A percentile compares a stretch with the other conserved stretches of the same genome.
Conservation (phyloP, 2,888 invertebrate species). For the Clitarchus hookeri region DNA sequence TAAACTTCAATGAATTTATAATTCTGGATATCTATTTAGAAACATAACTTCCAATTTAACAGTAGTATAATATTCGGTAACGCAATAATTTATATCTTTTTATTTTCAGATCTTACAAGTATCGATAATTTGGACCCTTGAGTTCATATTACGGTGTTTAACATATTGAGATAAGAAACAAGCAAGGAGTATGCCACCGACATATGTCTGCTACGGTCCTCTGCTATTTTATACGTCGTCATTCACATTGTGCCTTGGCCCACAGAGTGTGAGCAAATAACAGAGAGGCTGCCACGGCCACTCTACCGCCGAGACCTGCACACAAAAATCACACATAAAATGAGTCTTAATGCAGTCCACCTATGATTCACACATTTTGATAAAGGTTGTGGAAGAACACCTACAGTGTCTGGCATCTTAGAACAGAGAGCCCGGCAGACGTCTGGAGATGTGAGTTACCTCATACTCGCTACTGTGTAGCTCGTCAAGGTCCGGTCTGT, state of each 20-base stretch:
- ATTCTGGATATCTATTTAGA: not conserved
- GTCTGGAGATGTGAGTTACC: too few species aligned
- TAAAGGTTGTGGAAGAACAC: too few species aligned
- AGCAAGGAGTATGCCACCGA: too few species aligned
- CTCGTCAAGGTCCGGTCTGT: too few species aligned
- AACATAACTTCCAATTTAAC: not conserved
- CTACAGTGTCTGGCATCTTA: too few species aligned
- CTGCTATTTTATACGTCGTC: not conserved
- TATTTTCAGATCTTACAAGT: not conserved
- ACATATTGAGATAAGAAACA: not conserved
- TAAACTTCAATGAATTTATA: not conserved
- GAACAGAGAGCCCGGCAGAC: too few species aligned
- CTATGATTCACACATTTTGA: too few species aligned
- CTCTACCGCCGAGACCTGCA: not conserved
- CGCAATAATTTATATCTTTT: not conserved
- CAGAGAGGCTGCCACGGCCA: not conserved
- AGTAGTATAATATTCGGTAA: not conserved
- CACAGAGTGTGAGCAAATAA: not conserved
- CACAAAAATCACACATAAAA: not conserved
- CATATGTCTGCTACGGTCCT: too few species aligned
- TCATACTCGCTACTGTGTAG: too few species aligned
- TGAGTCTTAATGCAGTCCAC: too few species aligned
- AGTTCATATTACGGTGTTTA: not conserved
- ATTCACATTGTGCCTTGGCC: not conserved
- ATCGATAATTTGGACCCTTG: not conserved